Evolutionary conservation across 2,113 vertebrate species (phyloP), one percentile per base, ranked within the genome.

Genomic region (Dipodomys ordii): DNA sequence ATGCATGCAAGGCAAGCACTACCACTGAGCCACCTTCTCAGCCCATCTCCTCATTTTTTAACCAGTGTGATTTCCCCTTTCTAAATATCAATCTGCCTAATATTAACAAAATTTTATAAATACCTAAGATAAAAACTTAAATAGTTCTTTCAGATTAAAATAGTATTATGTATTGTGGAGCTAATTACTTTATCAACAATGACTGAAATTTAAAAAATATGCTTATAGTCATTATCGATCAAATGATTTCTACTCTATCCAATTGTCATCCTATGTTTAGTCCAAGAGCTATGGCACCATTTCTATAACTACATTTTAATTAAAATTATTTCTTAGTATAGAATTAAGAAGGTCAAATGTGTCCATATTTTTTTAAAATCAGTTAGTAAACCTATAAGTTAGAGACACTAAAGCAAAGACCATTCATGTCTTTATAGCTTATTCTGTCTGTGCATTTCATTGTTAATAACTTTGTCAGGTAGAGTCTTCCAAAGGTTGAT

Each of bases 81-180:
- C 27, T 77, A 57, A 30, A 20, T n/a, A 68, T 39, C 44, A 68
- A 81, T 44, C 35, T 28, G 2, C 2, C 68, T 78, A 28, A 46
- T 69, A 23, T 20, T 46, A 84, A 39, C 39, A 19, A 11, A 4
- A 57, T 77, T 60, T 90, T 60, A 73, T 49, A 88, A 76, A 68
- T 6, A 46, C 15, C 64, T 76, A 39, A 39, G 22, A 10, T 53
- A 64, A 57, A 35, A 35, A 49, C 49, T 67, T 27, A 30, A 79
- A 18, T 18, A 28, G 46, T 30, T 65, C 35, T 53, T 93, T 57
- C 79, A 87, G 85, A 67, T 72, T 65, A 67, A 81, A 95, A 71
- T 80, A 0, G 23, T 18, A 44, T 81, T 73, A 44, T n/a, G 30
- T 67, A 23, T 72, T 39, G 83, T 67, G 90, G 15, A 67, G 7